Percentiles rank a stretch among this genome's conserved stretches.
These are phyloP conservation scores for Plutella xylostella DNA, from an alignment of 2,888 invertebrate genomes.

Conservation along the genomic window DNA sequence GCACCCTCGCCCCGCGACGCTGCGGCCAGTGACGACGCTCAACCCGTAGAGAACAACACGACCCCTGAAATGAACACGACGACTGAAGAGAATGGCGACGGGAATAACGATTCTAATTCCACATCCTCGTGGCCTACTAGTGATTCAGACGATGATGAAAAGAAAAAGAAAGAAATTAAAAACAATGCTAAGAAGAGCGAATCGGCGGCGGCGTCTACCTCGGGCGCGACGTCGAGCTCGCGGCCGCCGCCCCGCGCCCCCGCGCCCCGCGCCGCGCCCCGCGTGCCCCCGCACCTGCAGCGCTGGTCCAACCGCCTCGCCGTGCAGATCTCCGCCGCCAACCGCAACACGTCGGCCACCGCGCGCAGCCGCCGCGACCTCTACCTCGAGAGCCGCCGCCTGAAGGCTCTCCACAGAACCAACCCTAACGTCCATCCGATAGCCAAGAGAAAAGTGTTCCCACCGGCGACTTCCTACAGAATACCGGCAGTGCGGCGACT, in stretches of 20 bases:
- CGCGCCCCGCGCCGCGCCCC: neutral
- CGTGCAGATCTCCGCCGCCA: conserved; percentile 58
- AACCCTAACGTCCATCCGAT: conserved; percentile 52
- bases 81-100: neutral
- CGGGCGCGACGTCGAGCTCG: conserved; percentile 13
- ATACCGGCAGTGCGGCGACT: conserved; percentile 45
- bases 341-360: conserved; percentile 51
- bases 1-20: neutral
- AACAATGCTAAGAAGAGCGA: neutral
- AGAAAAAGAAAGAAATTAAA: conserved; percentile 17
- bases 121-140: conserved; percentile 6
- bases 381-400: conserved; percentile 46
- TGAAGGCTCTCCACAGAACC: conserved; percentile 52
- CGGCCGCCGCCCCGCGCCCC: conserved; percentile 14
- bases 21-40: neutral
- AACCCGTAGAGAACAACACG: neutral
- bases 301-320: conserved; percentile 56
- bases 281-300: conserved; percentile 21
- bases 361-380: conserved; percentile 49
- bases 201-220: neutral
- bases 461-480: conserved; percentile 44
- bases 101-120: conserved; percentile 1
- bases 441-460: conserved; percentile 36
- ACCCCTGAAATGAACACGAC: neutral
- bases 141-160: conserved; percentile 2